Percentiles rank a stretch among this genome's conserved stretches.
phyloP scores from a whole-genome alignment of 2,888 invertebrate species.

The Xanthorhoe spadicearia region DNA sequence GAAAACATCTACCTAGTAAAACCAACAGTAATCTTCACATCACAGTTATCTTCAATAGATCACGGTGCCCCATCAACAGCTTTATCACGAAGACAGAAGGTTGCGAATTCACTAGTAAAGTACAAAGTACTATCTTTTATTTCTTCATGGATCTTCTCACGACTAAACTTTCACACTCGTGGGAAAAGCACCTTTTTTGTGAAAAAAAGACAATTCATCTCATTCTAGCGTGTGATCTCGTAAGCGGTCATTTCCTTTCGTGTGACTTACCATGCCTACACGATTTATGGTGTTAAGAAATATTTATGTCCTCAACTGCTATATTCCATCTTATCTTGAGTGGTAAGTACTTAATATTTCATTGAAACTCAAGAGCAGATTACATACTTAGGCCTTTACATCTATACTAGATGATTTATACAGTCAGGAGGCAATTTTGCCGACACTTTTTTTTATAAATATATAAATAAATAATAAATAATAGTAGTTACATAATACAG shows the following conservation, averaged over 20 bases:
- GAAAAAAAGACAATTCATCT: slow-evolving; percentile 43
- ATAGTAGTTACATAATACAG: too few species aligned
- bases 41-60: slow-evolving; percentile 32
- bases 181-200: slow-evolving; percentile 53
- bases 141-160: slow-evolving; percentile 53
- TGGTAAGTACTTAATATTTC: neutral
- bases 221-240: slow-evolving; percentile 29
- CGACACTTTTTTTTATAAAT: too few species aligned
- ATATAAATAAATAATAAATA: too few species aligned
- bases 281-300: slow-evolving; percentile 1
- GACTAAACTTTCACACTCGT: slow-evolving; percentile 66
- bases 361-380: too few species aligned
- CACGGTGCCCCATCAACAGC: slow-evolving; percentile 19
- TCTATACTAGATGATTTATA: too few species aligned
- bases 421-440: too few species aligned
- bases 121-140: slow-evolving; percentile 28
- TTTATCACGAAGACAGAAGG: slow-evolving; percentile 12
- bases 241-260: slow-evolving; percentile 29
- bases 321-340: neutral
- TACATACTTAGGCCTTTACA: too few species aligned
- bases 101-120: slow-evolving; percentile 25
- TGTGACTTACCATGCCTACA: slow-evolving; percentile 31
- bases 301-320: slow-evolving; percentile 1
- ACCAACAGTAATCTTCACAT: slow-evolving; percentile 26
- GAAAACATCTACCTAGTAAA: slow-evolving; percentile 25